phyloP scores from a whole-genome alignment of 2,888 invertebrate species.

The Drosophila greeni region DNA sequence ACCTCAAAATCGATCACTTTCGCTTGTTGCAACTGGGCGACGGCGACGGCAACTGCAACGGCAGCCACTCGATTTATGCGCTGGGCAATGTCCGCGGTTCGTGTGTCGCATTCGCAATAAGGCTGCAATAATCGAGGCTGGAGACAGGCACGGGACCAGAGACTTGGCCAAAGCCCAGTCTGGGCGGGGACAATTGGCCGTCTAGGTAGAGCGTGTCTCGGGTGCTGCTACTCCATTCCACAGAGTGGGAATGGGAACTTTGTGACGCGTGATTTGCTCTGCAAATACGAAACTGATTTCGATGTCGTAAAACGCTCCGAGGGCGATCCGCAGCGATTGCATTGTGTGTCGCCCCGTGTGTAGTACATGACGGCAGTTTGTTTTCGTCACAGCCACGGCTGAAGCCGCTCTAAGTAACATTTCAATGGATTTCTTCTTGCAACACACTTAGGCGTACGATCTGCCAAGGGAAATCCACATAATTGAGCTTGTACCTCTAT shows the following conservation, averaged over 20 bases:
- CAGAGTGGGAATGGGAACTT: slow-evolving; percentile 10
- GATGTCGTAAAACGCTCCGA: slow-evolving; percentile 32
- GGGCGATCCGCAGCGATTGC: slow-evolving; percentile 23
- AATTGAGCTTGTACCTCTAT: neutral
- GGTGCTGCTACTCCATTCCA: slow-evolving; percentile 3
- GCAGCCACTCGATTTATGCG: slow-evolving; percentile 26
- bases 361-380: slow-evolving; percentile 22
- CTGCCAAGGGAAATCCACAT: neutral
- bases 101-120: slow-evolving; percentile 50
- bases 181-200: slow-evolving; percentile 13
- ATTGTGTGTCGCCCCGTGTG: slow-evolving; percentile 10
- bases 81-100: slow-evolving; percentile 36
- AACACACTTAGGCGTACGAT: slow-evolving; percentile 1
- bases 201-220: slow-evolving; percentile 12
- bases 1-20: slow-evolving; percentile 74
- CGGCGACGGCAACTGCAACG: slow-evolving; percentile 7
- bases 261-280: slow-evolving; percentile 40
- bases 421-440: slow-evolving; percentile 9
- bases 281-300: slow-evolving; percentile 34
- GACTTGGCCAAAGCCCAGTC: neutral
- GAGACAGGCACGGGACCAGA: neutral
- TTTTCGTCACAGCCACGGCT: slow-evolving; percentile 14
- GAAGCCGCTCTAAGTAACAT: slow-evolving; percentile 1
- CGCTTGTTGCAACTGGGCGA: slow-evolving; percentile 60
- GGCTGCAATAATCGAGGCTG: slow-evolving; percentile 4